These are phyloP conservation scores for Nipponia nippon DNA, from an alignment of 2,113 vertebrate genomes.

Conservation along the genomic window DNA sequence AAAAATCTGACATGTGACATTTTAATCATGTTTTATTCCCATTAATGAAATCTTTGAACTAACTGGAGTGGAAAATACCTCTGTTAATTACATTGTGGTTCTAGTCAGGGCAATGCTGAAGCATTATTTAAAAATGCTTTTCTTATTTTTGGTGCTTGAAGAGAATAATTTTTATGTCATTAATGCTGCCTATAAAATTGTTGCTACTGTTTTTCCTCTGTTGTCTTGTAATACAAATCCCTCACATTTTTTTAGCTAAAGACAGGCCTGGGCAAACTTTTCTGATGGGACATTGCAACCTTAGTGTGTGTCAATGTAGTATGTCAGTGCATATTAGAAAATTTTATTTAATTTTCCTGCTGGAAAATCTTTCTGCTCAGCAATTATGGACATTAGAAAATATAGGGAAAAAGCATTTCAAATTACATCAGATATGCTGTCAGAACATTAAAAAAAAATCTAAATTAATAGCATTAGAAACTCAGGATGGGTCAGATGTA, in stretches of 20 bases:
- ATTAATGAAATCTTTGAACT: not conserved
- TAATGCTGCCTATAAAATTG: not conserved
- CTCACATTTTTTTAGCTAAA: not conserved
- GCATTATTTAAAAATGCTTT: not conserved
- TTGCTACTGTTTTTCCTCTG: not conserved
- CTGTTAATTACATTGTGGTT: not conserved
- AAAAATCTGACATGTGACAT: not conserved
- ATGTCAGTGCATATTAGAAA: not conserved
- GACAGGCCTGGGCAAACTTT: not conserved
- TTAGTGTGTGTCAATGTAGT: not conserved
- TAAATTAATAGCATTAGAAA: not conserved
- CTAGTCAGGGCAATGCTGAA: not conserved
- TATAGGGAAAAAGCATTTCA: not conserved
- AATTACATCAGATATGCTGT: not conserved
- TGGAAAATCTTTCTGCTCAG: not conserved
- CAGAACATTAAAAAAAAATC: not conserved
- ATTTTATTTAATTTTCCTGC: not conserved
- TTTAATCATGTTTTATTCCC: not conserved
- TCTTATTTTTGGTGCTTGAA: not conserved
- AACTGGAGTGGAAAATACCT: not conserved
- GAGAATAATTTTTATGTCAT: not conserved
- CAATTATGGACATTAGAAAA: not conserved
- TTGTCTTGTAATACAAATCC: not conserved
- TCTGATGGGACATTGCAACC: not conserved
- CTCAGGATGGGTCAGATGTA: not conserved